Conservation (phyloP, 2,888 invertebrate genomes). For the Metallyticus violacea region DNA sequence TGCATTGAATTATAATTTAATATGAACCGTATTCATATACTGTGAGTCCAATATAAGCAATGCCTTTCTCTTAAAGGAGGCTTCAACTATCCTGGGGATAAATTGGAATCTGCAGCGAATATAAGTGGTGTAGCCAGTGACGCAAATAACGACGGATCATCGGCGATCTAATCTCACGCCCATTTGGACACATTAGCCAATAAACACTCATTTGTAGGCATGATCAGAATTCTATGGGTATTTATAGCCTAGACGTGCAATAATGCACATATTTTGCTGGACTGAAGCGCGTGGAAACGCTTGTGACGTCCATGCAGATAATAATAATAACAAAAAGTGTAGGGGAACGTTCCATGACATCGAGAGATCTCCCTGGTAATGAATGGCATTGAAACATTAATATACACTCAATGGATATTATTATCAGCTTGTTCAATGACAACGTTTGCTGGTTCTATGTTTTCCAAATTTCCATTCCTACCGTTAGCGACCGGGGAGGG, state of each 20-base stretch:
- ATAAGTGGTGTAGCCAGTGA: too few relatives aligned
- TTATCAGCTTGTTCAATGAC: not conserved
- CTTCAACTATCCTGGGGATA: too few relatives aligned
- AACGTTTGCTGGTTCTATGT: not conserved
- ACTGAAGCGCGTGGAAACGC: not conserved
- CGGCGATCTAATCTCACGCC: not conserved
- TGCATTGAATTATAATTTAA: too few relatives aligned
- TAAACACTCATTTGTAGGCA: not conserved
- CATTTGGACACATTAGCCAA: not conserved
- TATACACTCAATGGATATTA: not conserved
- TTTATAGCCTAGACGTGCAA: not conserved
- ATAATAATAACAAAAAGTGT: not conserved
- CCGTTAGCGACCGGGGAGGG: not conserved
- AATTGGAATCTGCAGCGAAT: too few relatives aligned
- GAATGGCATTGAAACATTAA: not conserved
- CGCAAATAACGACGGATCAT: not conserved
- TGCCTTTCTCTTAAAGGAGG: too few relatives aligned
- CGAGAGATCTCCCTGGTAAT: not conserved
- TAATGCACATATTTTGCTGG: not conserved
- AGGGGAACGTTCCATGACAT: too few relatives aligned
- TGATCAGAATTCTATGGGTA: not conserved
- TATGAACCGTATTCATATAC: too few relatives aligned
- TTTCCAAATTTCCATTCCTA: not conserved
- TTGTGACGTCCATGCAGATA: not conserved
- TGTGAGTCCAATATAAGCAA: too few relatives aligned